Base-by-base conservation (phyloP, 1,140 invertebrate species). In the Anagrus nilaparvatae region DNA sequence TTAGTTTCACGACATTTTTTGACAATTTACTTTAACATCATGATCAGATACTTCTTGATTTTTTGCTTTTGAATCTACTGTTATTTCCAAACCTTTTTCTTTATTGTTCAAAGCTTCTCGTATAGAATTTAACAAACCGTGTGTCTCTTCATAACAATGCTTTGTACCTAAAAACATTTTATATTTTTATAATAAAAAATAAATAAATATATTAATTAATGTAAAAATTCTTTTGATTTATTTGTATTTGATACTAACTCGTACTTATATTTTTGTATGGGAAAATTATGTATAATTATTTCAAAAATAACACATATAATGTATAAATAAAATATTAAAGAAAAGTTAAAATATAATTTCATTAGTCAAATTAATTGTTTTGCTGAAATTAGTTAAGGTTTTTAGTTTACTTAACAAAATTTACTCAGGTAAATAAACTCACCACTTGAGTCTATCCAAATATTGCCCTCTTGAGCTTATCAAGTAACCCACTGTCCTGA, bases 381-480 rank as follows among this genome's bases (percentile, higher is more conserved):
- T 16, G 19, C 38, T 25, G 37, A 13, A 20, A 13, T 25, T 47
- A 43, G 24, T 27, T 29, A 37, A 23, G 10, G n/a, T 16, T 17
- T 6, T 10, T 21, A 19, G 43, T 44, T 43, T 47, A 29, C 23
- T 35, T 43, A 40, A 18, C 10, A 31, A 46, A 45, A 33, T 42
- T 44, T 31, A 23, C 23, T 14, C 14, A 28, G 39, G 13, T 47
- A 13, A 36, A 17, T 17, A 25, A 23, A 54, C 54, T 56, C 47
- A 57, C 52, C 53, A 25, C 20, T 31, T 41, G 13, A 40, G 17
- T 53, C 71, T 70, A 78, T 49, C 78, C 77, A 66, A 80, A 79
- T 55, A 81, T 72, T 27, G 75, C 76, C 50, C 65, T 73, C 60
- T 79, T 80, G 48, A 81, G 74, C 65, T 74, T 78, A 55, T 47